These are phyloP conservation scores for Zaprionus davidi DNA, from an alignment of 1,140 invertebrate species.

Conservation along the genomic window DNA sequence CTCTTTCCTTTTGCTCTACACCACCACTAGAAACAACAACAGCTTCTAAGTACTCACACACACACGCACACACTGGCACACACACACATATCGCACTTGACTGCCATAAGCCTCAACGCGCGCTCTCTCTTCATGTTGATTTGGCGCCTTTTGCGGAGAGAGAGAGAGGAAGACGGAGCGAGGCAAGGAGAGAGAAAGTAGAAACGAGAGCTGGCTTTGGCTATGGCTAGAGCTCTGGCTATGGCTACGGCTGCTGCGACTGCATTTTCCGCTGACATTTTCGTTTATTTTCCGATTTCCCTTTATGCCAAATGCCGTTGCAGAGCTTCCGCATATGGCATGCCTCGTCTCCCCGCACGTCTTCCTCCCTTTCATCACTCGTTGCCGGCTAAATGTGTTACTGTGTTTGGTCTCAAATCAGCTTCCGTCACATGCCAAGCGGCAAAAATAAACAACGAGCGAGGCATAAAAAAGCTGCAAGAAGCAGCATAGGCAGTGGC, in stretches of 20 bases:
- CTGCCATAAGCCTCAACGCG: slow-evolving; percentile 71
- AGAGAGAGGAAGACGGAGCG: not conserved
- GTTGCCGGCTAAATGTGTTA: slow-evolving; percentile 75
- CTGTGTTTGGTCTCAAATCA: slow-evolving; percentile 81
- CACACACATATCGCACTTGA: slow-evolving; percentile 46
- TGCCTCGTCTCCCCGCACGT: not conserved
- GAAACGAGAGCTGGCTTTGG: slow-evolving; percentile 8
- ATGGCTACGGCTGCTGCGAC: slow-evolving; percentile 23
- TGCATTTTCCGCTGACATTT: slow-evolving; percentile 75
- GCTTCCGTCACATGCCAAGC: slow-evolving; percentile 81
- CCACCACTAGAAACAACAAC: slow-evolving; percentile 53
- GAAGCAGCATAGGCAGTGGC: slow-evolving; percentile 18
- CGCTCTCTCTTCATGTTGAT: slow-evolving; percentile 62
- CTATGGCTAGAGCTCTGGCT: slow-evolving; percentile 11
- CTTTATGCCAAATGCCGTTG: slow-evolving; percentile 60
- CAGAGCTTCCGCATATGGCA: slow-evolving; percentile 55
- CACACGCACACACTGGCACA: slow-evolving; percentile 26
- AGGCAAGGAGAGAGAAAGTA: not conserved
- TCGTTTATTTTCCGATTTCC: slow-evolving; percentile 82
- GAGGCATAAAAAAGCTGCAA: slow-evolving; percentile 32
- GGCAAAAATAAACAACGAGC: slow-evolving; percentile 72
- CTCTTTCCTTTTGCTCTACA: not conserved
- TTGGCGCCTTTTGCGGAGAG: slow-evolving; percentile 64
- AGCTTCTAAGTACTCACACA: slow-evolving; percentile 63
- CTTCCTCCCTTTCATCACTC: slow-evolving; percentile 4